Conservation (phyloP, 1,140 invertebrate genomes). For the Gonioctena quinquepunctata region DNA sequence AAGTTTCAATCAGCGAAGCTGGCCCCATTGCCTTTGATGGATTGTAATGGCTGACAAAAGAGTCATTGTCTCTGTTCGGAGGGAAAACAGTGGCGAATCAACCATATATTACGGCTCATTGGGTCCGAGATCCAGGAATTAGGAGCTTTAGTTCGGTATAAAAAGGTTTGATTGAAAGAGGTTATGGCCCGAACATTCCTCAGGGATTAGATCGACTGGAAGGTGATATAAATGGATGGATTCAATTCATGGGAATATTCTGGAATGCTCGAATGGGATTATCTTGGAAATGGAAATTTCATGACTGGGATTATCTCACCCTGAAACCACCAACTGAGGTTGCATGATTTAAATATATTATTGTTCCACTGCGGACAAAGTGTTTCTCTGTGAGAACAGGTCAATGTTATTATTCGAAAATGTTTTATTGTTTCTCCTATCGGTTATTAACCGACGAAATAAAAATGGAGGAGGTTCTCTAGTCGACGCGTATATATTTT, state of each 20-base stretch:
- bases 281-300: no score
- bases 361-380: no score
- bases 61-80: conserved; percentile 18
- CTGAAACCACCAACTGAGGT: no score
- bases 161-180: not conserved
- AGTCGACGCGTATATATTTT: no score
- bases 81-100: conserved; percentile 19
- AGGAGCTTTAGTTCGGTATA: not conserved
- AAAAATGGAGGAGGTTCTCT: no score
- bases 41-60: conserved; percentile 14
- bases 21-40: conserved; percentile 7
- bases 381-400: no score
- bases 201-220: not conserved
- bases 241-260: not conserved
- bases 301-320: no score
- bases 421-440: no score
- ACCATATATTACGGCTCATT: conserved; percentile 17
- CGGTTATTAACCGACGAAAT: no score
- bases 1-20: conserved; percentile 13
- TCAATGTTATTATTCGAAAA: no score
- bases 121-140: not conserved
- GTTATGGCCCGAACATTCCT: not conserved
- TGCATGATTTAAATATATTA: no score
- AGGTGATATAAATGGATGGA: not conserved
- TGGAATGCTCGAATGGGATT: no score